phyloP scores from a whole-genome alignment of 2,888 invertebrate species.

The Tridacna crocea region DNA sequence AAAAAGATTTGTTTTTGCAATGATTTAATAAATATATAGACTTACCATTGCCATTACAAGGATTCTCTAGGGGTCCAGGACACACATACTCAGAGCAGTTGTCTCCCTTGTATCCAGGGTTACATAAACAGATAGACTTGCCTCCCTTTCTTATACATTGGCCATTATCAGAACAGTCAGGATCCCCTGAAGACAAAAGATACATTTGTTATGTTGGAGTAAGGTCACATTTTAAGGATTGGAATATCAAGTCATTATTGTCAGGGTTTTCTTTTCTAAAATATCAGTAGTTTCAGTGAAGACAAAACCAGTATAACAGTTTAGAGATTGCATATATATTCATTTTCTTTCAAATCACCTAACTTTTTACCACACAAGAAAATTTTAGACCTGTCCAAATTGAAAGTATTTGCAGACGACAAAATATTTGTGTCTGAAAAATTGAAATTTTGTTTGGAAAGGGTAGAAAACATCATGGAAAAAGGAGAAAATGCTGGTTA shows the following conservation, averaged over 20 bases:
- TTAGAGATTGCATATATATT: too few relatives aligned
- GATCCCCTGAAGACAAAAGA: neutral
- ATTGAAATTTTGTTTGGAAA: too few relatives aligned
- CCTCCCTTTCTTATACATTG: conserved; percentile 56
- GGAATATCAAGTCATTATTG: too few relatives aligned
- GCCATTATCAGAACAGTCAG: conserved; percentile 64
- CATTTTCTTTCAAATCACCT: too few relatives aligned
- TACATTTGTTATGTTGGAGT: too few relatives aligned
- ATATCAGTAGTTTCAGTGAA: neutral
- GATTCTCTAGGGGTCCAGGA: conserved; percentile 59
- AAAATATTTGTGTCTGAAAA: too few relatives aligned
- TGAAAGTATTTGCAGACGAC: too few relatives aligned
- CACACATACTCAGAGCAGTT: conserved; percentile 69
- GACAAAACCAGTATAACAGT: neutral
- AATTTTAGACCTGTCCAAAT: too few relatives aligned
- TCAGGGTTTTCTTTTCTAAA: neutral
- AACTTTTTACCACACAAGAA: too few relatives aligned
- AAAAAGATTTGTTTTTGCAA: neutral
- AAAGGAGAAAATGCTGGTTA: too few relatives aligned
- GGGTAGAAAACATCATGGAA: too few relatives aligned
- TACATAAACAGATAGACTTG: conserved; percentile 64
- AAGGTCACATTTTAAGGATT: too few relatives aligned
- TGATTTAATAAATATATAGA: neutral
- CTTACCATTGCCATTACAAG: conserved; percentile 68
- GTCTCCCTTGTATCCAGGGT: conserved; percentile 66